A percentile compares a stretch with the other conserved stretches of the same genome.
These are phyloP conservation scores for Tenodera sinensis DNA, from an alignment of 2,888 invertebrate species.

Conservation along the genomic window DNA sequence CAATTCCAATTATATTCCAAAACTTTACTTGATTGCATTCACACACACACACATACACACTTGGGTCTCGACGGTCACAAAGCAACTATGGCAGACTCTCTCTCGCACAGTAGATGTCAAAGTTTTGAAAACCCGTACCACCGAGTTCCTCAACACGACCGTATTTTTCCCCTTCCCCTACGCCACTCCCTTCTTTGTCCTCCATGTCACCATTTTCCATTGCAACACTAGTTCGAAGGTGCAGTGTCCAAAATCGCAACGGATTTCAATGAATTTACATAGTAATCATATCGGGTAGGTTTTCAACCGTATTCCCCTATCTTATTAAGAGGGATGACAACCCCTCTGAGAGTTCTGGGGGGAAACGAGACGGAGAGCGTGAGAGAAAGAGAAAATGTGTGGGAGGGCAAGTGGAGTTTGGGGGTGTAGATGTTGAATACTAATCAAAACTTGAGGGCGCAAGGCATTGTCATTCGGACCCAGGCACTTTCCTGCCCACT, in stretches of 20 bases:
- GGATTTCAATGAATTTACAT: conserved; percentile 43
- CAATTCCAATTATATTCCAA: conserved; percentile 22
- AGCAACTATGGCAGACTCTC: neutral
- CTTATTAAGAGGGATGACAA: conserved; percentile 30
- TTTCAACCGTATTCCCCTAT: conserved; percentile 28
- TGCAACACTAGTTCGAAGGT: neutral
- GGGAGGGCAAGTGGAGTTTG: conserved; percentile 2
- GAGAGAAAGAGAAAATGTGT: neutral
- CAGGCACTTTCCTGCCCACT: neutral
- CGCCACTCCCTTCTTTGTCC: neutral
- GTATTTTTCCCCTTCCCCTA: neutral
- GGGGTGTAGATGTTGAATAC: conserved; percentile 23
- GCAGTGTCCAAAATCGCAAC: conserved; percentile 21
- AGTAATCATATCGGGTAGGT: conserved; percentile 46
- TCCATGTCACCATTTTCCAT: neutral
- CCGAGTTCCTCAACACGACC: conserved; percentile 8
- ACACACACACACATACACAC: neutral
- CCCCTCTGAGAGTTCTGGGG: conserved; percentile 24
- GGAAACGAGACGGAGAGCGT: neutral
- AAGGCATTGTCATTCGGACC: neutral
- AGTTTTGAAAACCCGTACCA: conserved; percentile 10
- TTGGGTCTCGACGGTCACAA: neutral
- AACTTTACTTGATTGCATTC: conserved; percentile 21
- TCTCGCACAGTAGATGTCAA: neutral
- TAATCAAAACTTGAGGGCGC: conserved; percentile 20